These are phyloP conservation scores for Notechis scutatus DNA, from an alignment of 2,113 vertebrate species.

Conservation along the genomic window DNA sequence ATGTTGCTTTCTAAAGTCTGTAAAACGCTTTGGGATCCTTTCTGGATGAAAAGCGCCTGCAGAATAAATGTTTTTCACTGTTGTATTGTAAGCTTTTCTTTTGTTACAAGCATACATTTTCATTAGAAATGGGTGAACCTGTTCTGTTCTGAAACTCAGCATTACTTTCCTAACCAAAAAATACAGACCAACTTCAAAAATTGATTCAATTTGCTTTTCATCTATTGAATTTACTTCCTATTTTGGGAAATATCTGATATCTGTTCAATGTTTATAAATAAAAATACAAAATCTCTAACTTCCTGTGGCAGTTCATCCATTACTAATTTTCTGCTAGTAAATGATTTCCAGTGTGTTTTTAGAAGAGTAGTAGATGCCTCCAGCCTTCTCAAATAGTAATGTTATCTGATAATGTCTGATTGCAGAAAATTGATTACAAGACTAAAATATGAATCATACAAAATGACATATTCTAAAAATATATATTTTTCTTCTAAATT, in stretches of 20 bases:
- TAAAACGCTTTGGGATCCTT: slow-evolving; percentile 69
- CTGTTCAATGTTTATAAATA: background rate
- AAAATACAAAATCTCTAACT: slow-evolving; percentile 18
- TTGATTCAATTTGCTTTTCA: background rate
- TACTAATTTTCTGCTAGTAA: slow-evolving; percentile 51
- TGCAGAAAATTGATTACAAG: slow-evolving; percentile 12
- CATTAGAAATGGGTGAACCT: slow-evolving; percentile 64
- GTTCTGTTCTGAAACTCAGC: background rate
- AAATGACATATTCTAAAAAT: slow-evolving; percentile 22
- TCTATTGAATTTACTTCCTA: background rate
- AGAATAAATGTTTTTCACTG: slow-evolving; percentile 11
- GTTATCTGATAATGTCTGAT: background rate
- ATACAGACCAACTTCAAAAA: background rate
- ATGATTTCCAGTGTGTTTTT: slow-evolving; percentile 23
- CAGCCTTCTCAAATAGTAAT: slow-evolving; percentile 28
- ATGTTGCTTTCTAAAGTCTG: slow-evolving; percentile 56
- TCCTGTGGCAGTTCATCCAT: slow-evolving; percentile 55
- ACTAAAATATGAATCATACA: background rate
- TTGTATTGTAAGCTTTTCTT: slow-evolving; percentile 26
- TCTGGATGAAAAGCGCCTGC: slow-evolving; percentile 48
- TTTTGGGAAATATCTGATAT: slow-evolving; percentile 33
- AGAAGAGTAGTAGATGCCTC: slow-evolving; percentile 29
- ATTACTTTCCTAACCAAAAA: background rate
- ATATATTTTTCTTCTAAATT: slow-evolving; percentile 13
- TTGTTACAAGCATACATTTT: slow-evolving; percentile 43